Conservation (phyloP, 2,888 invertebrate genomes). For the Norana najaformis region DNA sequence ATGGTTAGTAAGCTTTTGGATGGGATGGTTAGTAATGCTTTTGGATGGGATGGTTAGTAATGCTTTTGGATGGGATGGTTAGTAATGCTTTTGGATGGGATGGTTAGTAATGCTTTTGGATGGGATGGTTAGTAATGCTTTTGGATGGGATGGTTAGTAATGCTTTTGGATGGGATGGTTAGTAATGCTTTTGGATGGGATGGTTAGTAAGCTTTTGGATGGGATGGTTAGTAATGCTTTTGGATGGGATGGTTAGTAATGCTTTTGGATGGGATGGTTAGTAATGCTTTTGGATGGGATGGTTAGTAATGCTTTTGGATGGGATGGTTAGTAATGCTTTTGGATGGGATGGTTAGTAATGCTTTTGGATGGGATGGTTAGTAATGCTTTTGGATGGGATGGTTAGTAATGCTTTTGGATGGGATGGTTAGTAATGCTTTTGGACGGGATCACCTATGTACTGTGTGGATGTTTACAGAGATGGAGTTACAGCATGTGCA, state of each 20-base stretch:
- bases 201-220: too few relatives aligned
- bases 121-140: neutral
- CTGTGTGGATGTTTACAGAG: too few relatives aligned
- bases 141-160: constrained; percentile 24
- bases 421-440: neutral
- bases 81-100: constrained; percentile 29
- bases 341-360: neutral
- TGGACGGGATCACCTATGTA: too few relatives aligned
- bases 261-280: neutral
- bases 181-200: neutral
- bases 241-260: constrained; percentile 28
- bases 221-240: constrained; percentile 25
- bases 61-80: too few relatives aligned
- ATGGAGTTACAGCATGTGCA: too few relatives aligned
- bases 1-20: too few relatives aligned
- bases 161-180: constrained; percentile 30
- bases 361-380: neutral
- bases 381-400: constrained; percentile 29
- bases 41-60: neutral
- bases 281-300: too few relatives aligned
- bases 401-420: constrained; percentile 1
- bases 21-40: constrained; percentile 28
- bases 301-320: constrained; percentile 25
- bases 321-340: constrained; percentile 28
- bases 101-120: constrained; percentile 6